These are phyloP conservation scores for Nysson spinosus DNA, from an alignment of 2,888 invertebrate species.

Conservation along the genomic window DNA sequence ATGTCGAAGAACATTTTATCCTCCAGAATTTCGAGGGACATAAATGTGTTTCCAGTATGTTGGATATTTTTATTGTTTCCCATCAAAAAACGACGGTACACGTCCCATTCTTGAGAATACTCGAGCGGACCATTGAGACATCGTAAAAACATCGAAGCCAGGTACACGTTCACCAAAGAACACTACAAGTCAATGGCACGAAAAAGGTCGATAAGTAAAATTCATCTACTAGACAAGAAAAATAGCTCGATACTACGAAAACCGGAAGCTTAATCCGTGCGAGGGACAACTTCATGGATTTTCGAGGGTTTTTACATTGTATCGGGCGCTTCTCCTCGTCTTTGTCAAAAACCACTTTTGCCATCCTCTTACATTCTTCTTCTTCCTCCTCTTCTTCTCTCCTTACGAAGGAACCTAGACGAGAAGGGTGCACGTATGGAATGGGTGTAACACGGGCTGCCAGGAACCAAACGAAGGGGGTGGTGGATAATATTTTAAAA, in stretches of 20 bases:
- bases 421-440: conserved; percentile 44
- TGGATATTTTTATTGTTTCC: no score
- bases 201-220: conserved; percentile 14
- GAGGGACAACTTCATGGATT: conserved; percentile 38
- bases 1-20: no score
- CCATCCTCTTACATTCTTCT: no score
- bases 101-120: not conserved
- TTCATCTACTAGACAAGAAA: conserved; percentile 36
- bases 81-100: conserved; percentile 9
- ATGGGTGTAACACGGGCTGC: conserved; percentile 59
- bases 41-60: no score
- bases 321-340: conserved; percentile 21
- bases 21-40: no score
- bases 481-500: conserved; percentile 60
- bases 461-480: conserved; percentile 38
- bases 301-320: conserved; percentile 36
- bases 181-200: not conserved
- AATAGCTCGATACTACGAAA: conserved; percentile 21
- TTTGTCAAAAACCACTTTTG: conserved; percentile 21
- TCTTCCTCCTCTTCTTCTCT: conserved; percentile 19
- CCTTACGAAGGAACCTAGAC: no score
- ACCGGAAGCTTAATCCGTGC: conserved; percentile 39
- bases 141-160: not conserved
- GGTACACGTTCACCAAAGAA: not conserved
- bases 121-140: not conserved